Evolutionary conservation across 37 sponge, comb jelly and placozoan genomes (phyloP).

Genomic region (Agelas oroides): DNA sequence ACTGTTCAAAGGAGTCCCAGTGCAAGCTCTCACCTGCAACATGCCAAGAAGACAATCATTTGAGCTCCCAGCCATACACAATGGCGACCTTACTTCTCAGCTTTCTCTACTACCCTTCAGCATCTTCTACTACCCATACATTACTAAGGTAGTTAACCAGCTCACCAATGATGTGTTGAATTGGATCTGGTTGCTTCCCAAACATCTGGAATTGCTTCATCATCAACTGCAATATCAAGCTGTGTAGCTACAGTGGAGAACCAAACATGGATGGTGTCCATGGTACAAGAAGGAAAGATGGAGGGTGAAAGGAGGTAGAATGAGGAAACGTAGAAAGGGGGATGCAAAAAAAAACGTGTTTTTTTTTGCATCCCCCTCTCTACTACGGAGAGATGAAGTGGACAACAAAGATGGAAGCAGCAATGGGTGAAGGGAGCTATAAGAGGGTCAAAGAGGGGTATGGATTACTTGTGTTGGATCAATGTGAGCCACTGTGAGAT

Average conservation of each 20-base stretch:
- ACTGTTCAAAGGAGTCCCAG: constrained; percentile 99
- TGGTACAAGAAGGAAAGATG: not conserved
- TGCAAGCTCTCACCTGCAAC: constrained; percentile 69
- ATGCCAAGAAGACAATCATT: not conserved
- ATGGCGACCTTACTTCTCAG: no score
- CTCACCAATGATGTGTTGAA: constrained; percentile 56
- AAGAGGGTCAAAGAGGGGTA: not conserved
- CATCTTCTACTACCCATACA: no score
- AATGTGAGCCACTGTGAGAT: constrained; percentile 60
- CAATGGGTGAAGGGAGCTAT: not conserved
- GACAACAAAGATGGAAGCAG: no score
- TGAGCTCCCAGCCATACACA: not conserved
- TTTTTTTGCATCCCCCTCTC: no score
- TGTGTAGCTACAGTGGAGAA: constrained; percentile 44
- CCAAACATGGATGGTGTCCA: not conserved
- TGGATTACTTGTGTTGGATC: constrained; percentile 70
- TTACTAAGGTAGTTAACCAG: not conserved
- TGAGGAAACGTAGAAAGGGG: no score
- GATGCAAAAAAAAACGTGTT: no score
- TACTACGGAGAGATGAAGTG: no score
- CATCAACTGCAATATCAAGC: constrained; percentile 50
- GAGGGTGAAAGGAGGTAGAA: not conserved
- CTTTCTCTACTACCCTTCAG: no score
- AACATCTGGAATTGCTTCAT: constrained; percentile 70
- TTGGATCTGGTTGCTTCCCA: constrained; percentile 36